Evolutionary conservation across 2,113 vertebrate genomes (phyloP).

Genomic region (Bothrops jararaca): DNA sequence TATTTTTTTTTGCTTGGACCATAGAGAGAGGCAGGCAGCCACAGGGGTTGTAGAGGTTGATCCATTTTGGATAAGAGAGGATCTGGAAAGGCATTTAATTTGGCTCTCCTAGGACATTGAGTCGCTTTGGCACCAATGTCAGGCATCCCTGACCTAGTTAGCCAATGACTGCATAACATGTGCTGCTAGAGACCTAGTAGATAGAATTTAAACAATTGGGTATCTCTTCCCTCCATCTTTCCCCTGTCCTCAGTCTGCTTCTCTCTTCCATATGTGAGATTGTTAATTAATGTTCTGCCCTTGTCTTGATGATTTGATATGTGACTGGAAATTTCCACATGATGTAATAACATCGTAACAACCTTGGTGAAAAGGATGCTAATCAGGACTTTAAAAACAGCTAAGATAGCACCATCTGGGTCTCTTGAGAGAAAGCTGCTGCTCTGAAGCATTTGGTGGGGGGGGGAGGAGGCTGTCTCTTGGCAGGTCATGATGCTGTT

Average conservation of each 20-base stretch:
- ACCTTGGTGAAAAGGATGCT: slow-evolving; percentile 49
- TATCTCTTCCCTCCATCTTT: fast-evolving
- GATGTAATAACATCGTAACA: slow-evolving; percentile 69
- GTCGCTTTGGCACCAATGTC: not conserved
- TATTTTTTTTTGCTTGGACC: no score
- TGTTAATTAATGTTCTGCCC: not conserved
- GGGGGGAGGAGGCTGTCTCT: not conserved
- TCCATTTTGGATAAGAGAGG: not conserved
- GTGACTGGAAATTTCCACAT: slow-evolving; percentile 49
- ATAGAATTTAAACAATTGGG: not conserved
- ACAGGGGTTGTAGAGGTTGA: not conserved
- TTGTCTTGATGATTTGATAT: slow-evolving; percentile 31
- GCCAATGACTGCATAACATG: slow-evolving; percentile 30
- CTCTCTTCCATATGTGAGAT: not conserved
- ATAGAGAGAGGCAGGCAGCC: not conserved
- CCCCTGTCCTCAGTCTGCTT: not conserved
- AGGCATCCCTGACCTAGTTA: slow-evolving; percentile 10
- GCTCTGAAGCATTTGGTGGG: not conserved
- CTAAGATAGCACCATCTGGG: slow-evolving; percentile 65
- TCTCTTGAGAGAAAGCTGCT: slow-evolving; percentile 48
- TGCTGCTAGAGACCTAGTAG: not conserved
- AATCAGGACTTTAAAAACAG: slow-evolving; percentile 2
- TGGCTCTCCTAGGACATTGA: not conserved
- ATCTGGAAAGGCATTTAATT: not conserved
- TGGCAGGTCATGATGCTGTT: not conserved